phyloP scores from a whole-genome alignment of 1,140 invertebrate genomes.

The Lanistes nyassanus region DNA sequence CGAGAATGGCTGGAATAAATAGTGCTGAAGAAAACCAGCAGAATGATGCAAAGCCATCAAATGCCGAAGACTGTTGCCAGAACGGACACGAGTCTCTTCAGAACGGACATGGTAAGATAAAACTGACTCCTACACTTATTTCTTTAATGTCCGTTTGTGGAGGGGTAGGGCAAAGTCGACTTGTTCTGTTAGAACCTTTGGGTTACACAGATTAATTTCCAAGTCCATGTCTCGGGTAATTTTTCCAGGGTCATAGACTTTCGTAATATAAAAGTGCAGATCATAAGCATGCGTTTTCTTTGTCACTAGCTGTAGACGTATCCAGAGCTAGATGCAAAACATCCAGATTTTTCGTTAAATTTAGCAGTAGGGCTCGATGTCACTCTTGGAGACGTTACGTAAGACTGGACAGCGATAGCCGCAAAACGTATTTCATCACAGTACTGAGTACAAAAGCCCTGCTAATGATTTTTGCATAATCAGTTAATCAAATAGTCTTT shows the following conservation, averaged over 20 bases:
- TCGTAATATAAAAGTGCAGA: background rate
- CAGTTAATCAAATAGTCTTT: background rate
- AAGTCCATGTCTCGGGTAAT: background rate
- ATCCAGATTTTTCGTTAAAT: too few species aligned
- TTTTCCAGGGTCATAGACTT: background rate
- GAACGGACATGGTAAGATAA: slow-evolving; percentile 30
- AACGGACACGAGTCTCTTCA: slow-evolving; percentile 2
- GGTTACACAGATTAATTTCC: background rate
- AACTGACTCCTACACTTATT: background rate
- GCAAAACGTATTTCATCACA: background rate
- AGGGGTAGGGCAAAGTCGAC: slow-evolving; percentile 12
- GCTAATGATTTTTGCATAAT: background rate
- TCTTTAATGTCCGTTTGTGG: background rate
- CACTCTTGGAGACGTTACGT: too few species aligned
- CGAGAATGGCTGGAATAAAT: slow-evolving; percentile 31
- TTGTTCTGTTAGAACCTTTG: background rate
- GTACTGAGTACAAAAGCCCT: background rate
- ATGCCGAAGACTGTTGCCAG: slow-evolving; percentile 7
- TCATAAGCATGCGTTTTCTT: background rate
- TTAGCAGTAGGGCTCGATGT: too few species aligned
- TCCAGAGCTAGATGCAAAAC: too few species aligned
- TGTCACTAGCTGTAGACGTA: too few species aligned
- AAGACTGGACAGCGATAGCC: too few species aligned
- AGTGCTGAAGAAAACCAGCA: slow-evolving; percentile 23
- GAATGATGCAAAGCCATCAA: background rate